Evolutionary conservation across 2,888 invertebrate genomes (phyloP), one percentile per base, ranked within the genome.

Genomic region (Eupithecia tripunctaria): DNA sequence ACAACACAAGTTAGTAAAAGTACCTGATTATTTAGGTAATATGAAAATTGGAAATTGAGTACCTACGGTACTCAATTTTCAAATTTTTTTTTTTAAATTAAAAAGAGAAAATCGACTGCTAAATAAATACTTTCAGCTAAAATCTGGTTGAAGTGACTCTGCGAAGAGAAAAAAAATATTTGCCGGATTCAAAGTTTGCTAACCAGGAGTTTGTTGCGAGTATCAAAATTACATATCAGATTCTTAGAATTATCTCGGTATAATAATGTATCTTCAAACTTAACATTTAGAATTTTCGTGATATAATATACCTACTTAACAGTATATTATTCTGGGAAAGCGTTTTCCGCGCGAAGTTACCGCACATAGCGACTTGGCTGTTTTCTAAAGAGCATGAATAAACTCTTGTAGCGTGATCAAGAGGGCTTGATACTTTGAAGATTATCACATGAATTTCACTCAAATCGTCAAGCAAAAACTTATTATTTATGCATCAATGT

Each of bases 301-400:
- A 51, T 56, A 25, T 21, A 21, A 51, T 21, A 14, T 47, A 51
- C 47, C 47, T 10, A 47, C 6, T n/a, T 47, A 7, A 25, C 56
- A 56, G 10, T 25, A 56, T 63, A 12, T 10, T 32, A 25, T 64
- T 65, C 59, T 15, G 29, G 8, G 8, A 68, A 80, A 72, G 71
- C 77, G 67, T 87, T 89, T 71, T 82, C 80, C 68, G 1, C 77
- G 41, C 76, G 79, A 82, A 74, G 84, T 86, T 93, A 88, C 90
- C 79, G 80, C 82, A 90, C 89, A 90, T 90, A 91, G 89, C 91
- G 91, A 91, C 88, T 92, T 91, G 86, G 91, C 91, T 92, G 91
- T 92, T 81, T 93, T 92, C 89, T 92, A 85, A 93, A 91, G 92
- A 93, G 92, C 91, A 89, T 87, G 91, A 94, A 94, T 93, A 92